phyloP scores from a whole-genome alignment of 37 sponge, comb jelly and placozoan genomes.

The Spongilla lacustris region DNA sequence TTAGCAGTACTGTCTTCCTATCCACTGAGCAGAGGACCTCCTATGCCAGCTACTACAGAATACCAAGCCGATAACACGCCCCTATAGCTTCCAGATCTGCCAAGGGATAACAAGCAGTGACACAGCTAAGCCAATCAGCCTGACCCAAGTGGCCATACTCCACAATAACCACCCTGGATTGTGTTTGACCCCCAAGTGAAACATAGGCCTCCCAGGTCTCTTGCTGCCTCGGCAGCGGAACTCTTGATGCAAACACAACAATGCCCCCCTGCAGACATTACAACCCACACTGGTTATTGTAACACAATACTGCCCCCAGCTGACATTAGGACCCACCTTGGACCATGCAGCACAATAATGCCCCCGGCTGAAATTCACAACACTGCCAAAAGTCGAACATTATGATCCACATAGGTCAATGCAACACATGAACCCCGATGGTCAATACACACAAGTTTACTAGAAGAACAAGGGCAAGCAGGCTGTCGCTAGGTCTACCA shows the following conservation, averaged over 20 bases:
- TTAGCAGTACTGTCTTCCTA: neutral
- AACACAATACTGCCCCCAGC: neutral
- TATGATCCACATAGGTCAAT: too few relatives aligned
- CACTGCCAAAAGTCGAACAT: too few relatives aligned
- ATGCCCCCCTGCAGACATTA: neutral
- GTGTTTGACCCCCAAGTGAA: neutral
- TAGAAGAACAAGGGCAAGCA: too few relatives aligned
- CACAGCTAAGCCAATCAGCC: neutral
- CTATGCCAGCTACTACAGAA: neutral
- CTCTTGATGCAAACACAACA: neutral
- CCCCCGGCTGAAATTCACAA: neutral
- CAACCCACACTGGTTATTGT: neutral
- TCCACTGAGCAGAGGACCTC: neutral
- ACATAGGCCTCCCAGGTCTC: neutral
- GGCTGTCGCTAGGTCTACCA: too few relatives aligned
- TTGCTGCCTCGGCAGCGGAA: neutral
- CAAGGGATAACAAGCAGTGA: neutral
- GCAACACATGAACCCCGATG: too few relatives aligned
- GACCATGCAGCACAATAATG: neutral
- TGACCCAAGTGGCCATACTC: neutral
- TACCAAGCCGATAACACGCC: neutral
- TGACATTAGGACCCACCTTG: neutral
- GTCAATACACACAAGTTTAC: too few relatives aligned
- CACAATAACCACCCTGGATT: neutral
- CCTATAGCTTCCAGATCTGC: neutral